Base-by-base conservation (phyloP, 2,888 invertebrate genomes). In the Minunthozetes semirufus region DNA sequence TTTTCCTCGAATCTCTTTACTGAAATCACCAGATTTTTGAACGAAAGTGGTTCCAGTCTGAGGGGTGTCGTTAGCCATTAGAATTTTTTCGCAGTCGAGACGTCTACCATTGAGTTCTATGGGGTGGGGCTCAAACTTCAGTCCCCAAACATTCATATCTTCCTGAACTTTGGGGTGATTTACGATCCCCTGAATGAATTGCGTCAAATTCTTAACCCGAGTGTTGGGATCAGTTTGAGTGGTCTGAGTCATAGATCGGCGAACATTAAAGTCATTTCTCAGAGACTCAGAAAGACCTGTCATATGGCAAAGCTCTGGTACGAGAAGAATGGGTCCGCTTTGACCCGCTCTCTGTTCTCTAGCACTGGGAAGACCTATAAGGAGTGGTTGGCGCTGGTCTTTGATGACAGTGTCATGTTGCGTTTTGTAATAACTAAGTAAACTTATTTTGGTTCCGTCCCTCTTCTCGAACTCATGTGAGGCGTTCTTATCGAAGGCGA, bases 11-110 rank as follows among this genome's bases (percentile, higher is more conserved):
- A 93, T 86, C 46, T 88, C 87, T 1, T 84, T 82, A 0, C 90
- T 89, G 93, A 94, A 95, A 73, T 94, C 92, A 0, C 90, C 92
- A 0, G 83, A 82, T 17, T 88, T 89, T 0, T 85, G 82, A 8
- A 80, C 79, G 77, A 82, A 84, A 8, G 22, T 74, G 15, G 17
- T 25, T 13, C 46, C 70, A 42, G 25, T 70, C 8, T 70, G 22
- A 11, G 22, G 17, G 6, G 42, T 48, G 13, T 46, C 19, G 4
- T 17, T 17, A 13, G 72, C 70, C 76, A 81, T 81, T 46, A 78
- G 72, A 3, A 94, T 89, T 0, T 80, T 82, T 80, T 94, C 92
- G 0, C 83, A 76, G 0, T 87, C 86, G 19, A 94, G 80, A 9
- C 88, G 83, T 4, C 94, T 86, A 0, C 87, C 93, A 3, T 87